Evolutionary conservation across 1,140 invertebrate genomes (phyloP).

Genomic region (Drosophila insularis): DNA sequence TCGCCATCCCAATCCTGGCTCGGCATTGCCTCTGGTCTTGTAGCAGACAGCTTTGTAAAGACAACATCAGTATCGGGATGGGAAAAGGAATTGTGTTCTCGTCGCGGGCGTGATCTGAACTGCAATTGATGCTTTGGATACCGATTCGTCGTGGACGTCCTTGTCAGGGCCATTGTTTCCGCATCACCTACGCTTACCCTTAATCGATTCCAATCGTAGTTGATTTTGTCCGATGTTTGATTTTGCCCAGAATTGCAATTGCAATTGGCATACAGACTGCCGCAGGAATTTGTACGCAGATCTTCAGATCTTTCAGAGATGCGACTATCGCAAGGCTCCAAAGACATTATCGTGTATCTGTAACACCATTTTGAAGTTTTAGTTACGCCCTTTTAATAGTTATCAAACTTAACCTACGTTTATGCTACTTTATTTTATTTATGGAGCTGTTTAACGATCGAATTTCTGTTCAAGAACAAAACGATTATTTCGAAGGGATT

Average conservation of each 20-base stretch:
- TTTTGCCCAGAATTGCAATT: not conserved
- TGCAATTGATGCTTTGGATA: not conserved
- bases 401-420: no score
- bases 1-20: not conserved
- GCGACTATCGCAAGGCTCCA: not conserved
- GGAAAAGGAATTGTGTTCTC: slow-evolving; percentile 20
- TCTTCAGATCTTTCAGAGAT: not conserved
- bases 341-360: not conserved
- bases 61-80: slow-evolving; percentile 21
- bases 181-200: not conserved
- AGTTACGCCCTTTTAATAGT: no score
- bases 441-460: no score
- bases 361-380: no score
- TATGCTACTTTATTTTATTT: no score
- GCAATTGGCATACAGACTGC: slow-evolving; percentile 14
- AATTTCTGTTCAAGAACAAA: no score
- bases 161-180: not conserved
- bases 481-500: no score
- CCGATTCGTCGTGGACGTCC: not conserved
- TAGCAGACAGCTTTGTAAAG: slow-evolving; percentile 1
- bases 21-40: not conserved
- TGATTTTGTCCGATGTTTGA: not conserved
- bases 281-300: slow-evolving; percentile 9
- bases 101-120: not conserved
- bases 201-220: not conserved